These are phyloP conservation scores for Glomeris maerens DNA, from an alignment of 1,140 invertebrate species.

Conservation along the genomic window DNA sequence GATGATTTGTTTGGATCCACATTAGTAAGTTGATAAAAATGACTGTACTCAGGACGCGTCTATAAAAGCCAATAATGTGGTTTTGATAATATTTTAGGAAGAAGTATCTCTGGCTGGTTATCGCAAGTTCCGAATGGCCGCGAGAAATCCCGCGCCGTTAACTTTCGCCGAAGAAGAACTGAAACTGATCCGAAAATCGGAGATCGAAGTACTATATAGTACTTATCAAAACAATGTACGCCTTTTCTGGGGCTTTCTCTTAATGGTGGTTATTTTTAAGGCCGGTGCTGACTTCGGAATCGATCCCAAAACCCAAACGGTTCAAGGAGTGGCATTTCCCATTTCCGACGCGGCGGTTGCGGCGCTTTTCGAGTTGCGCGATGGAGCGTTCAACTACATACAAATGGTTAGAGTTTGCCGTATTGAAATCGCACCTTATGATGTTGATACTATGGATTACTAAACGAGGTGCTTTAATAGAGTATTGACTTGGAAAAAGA, in stretches of 20 bases:
- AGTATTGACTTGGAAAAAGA: constrained; percentile 52
- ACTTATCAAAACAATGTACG: constrained; percentile 12
- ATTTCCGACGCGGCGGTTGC: constrained; percentile 63
- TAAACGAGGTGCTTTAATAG: constrained; percentile 22
- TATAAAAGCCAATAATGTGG: too few relatives aligned
- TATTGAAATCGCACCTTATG: not conserved
- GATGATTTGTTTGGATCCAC: constrained; percentile 79
- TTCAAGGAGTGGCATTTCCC: constrained; percentile 84
- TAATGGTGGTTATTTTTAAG: constrained; percentile 17
- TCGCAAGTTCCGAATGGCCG: constrained; percentile 55
- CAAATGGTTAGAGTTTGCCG: too few relatives aligned
- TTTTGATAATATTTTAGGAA: constrained; percentile 41
- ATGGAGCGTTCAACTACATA: constrained; percentile 43
- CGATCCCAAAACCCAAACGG: constrained; percentile 74
- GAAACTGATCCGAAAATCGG: constrained; percentile 57
- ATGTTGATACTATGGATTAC: not conserved
- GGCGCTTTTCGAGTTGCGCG: constrained; percentile 44
- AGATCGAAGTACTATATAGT: constrained; percentile 23
- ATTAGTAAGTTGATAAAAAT: constrained; percentile 36
- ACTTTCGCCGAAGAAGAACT: constrained; percentile 80
- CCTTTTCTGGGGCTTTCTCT: not conserved
- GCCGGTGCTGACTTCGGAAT: constrained; percentile 60
- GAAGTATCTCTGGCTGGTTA: constrained; percentile 72
- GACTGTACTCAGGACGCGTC: not conserved
- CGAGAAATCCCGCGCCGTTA: constrained; percentile 68